Evolutionary conservation across 2,888 invertebrate species (phyloP).

Genomic region (Papilio protenor): DNA sequence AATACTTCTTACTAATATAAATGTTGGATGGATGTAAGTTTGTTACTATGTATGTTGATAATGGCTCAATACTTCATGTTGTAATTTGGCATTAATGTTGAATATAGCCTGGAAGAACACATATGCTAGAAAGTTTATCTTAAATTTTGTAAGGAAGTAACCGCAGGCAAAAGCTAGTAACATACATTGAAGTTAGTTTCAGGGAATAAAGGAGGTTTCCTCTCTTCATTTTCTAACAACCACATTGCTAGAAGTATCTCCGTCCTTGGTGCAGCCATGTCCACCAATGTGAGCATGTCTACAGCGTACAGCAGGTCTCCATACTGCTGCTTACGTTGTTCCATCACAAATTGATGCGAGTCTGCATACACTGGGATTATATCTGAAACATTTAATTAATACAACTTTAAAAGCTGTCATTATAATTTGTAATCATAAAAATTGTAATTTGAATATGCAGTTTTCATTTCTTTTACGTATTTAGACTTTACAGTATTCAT

Average conservation of each 20-base stretch:
- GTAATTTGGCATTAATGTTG: no score
- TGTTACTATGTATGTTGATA: no score
- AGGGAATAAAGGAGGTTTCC: conserved; percentile 65
- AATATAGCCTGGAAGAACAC: no score
- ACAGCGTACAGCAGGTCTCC: conserved; percentile 89
- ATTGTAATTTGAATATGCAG: background rate
- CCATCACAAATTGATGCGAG: conserved; percentile 89
- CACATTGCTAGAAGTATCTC: conserved; percentile 91
- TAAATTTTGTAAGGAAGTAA: no score
- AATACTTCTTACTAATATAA: no score
- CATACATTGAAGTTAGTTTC: conserved; percentile 71
- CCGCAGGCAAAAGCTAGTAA: conserved; percentile 2
- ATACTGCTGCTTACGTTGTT: conserved; percentile 90
- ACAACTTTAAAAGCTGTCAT: background rate
- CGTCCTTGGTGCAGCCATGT: conserved; percentile 86
- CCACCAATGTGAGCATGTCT: conserved; percentile 86
- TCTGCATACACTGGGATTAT: conserved; percentile 91
- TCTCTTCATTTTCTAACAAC: conserved; percentile 89
- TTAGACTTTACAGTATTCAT: background rate
- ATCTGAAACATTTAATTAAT: conserved; percentile 75
- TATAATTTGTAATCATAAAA: background rate
- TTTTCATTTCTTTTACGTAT: background rate
- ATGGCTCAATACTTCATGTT: no score
- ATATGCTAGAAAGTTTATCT: no score
- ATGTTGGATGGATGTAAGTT: no score